phyloP scores from a whole-genome alignment of 2,888 invertebrate species.

The Papilio elwesi region DNA sequence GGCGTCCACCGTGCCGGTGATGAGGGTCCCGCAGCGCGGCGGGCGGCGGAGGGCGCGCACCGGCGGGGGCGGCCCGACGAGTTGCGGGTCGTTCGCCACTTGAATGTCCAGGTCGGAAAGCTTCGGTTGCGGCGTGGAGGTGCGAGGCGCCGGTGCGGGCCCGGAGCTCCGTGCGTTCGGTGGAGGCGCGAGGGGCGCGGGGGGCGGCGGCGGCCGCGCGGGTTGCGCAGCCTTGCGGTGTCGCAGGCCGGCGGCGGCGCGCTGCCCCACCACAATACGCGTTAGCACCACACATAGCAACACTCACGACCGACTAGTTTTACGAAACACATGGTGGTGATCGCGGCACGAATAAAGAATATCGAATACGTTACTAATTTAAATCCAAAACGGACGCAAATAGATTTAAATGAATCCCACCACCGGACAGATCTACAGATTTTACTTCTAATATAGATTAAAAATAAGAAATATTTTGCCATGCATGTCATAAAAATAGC shows the following conservation, averaged over 20 bases:
- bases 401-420: background rate
- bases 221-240: constrained; percentile 39
- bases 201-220: constrained; percentile 42
- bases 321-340: constrained; percentile 20
- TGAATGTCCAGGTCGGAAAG: constrained; percentile 45
- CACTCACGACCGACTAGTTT: constrained; percentile 35
- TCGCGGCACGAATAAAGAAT: background rate
- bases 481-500: background rate
- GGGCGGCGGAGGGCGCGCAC: constrained; percentile 42
- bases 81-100: constrained; percentile 41
- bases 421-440: background rate
- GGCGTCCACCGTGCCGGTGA: constrained; percentile 86
- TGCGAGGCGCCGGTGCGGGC: constrained; percentile 18
- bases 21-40: constrained; percentile 74
- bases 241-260: constrained; percentile 42
- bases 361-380: too few species aligned
- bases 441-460: background rate
- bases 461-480: background rate
- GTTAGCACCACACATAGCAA: constrained; percentile 49
- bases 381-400: background rate
- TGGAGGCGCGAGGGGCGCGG: constrained; percentile 49
- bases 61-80: constrained; percentile 50
- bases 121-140: background rate
- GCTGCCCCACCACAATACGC: constrained; percentile 49
- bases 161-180: background rate